Base-by-base conservation (phyloP, 2,888 invertebrate species). In the Malthinus flaveolus region DNA sequence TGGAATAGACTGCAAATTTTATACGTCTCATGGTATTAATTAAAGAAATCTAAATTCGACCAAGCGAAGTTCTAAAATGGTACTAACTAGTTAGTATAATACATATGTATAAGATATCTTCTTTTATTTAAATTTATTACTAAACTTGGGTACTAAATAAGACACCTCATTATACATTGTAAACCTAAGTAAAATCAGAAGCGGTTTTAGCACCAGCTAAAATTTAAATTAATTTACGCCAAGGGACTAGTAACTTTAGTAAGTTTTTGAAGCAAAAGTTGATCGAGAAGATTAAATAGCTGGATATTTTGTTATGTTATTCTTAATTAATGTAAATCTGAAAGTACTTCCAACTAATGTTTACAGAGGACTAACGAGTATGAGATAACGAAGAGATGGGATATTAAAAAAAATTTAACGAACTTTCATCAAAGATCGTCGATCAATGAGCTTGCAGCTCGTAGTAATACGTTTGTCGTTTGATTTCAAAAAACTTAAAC, bases 241-340 rank as follows among this genome's bases (percentile, higher is more conserved):
- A 15, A 49, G 49, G 49, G 49, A 55, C 55, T 42, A 42, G 49
- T 42, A 55, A 55, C 55, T 48, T 23, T 34, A 39, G 46, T 37
- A 46, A 54, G 47, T 49, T 55, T 55, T 55, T 49, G 44, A 55
- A 55, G 44, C 47, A 55, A 55, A 23, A 23, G 42, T 55, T 44
- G 32, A 50, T 58, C 53, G 51, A 64, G 57, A 56, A 64, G 56
- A 55, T 64, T 62, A 58, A 62, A 62, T 58, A 35, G 58, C 55
- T 60, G 59, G 55, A 62, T 64, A 62, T 62, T 61, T 60, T 64
- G 53, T 56, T 62, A 48, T 62, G 55, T 63, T 58, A 51, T 52
- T 52, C 58, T 57, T 61, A 57, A 61, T 61, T 61, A 61, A 58
- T 61, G 42, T 34, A 46, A 61, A 61, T 53, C 56, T 61, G 56